These are phyloP conservation scores for Anabacerthia variegaticeps DNA, from an alignment of 2,797 vertebrate genomes.

Conservation along the genomic window DNA sequence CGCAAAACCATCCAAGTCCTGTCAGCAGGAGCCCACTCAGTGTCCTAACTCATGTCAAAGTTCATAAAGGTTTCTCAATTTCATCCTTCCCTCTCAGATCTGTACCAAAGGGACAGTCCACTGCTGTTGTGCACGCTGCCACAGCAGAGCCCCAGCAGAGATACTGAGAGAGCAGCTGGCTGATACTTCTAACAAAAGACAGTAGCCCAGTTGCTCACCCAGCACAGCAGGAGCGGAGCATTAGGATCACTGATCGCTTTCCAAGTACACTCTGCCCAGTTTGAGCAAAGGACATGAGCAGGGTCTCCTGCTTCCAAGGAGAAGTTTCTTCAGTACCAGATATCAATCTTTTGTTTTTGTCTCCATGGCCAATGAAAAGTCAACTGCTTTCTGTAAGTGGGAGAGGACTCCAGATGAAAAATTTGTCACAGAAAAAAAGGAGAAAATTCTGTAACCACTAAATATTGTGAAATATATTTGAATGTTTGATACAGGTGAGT, in stretches of 20 bases:
- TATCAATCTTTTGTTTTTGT: background rate
- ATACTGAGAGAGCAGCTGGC: background rate
- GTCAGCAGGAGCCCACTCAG: rapidly evolving
- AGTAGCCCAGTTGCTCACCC: background rate
- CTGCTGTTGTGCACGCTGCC: background rate
- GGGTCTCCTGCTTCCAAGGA: background rate
- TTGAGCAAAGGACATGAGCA: background rate
- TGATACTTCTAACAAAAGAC: background rate
- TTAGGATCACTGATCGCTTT: background rate
- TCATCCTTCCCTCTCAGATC: background rate
- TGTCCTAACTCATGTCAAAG: background rate
- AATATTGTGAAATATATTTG: background rate
- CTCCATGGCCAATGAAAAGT: background rate
- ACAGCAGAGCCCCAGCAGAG: background rate
- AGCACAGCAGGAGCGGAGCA: background rate
- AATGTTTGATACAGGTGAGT: background rate
- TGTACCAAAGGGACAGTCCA: background rate
- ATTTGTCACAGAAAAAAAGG: background rate
- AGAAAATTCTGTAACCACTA: background rate
- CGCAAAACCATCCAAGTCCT: background rate
- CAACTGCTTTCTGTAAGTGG: background rate
- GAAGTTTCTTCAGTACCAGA: background rate
- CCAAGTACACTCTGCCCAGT: background rate
- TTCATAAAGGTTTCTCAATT: background rate
- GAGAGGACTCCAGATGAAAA: background rate